Base-by-base conservation (phyloP, 2,797 vertebrate species). In the Typhlichthys eigenmanni region DNA sequence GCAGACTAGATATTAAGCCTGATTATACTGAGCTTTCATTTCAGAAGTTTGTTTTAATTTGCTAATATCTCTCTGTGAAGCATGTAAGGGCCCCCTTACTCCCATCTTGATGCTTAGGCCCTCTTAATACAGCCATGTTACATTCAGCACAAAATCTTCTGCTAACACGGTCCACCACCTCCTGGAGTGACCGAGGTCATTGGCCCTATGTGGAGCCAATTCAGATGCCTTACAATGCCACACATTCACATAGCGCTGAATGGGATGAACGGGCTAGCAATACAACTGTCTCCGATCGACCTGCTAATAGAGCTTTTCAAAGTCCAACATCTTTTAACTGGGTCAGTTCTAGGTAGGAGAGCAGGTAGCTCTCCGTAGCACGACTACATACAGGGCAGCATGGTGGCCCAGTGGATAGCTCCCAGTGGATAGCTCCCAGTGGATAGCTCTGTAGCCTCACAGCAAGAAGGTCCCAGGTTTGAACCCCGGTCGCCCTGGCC, bases 131-230 rank as follows among this genome's bases (percentile, higher is more conserved):
- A 74, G 66, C 58, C 50, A 64, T 58, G 59, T 46, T 60, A 70
- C 67, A 58, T 78, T 66, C 19, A 13, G 62, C 64, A 55, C 68
- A 64, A 12, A 2, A 14, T 74, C 68, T 49, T 70, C 69, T 64
- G 71, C 78, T 73, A 78, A 38, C 34, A 50, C 49, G 3, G 47
- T 43, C 47, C 4, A 9, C 55, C 29, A 3, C 55, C 38, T 46
- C 34, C 16, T 45, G 1, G 16, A 67, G 75, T 72, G 51, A 47
- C 50, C 66, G 64, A 74, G 83, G 77, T 76, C 80, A 71, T 48
- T 61, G 67, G 65, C 76, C 82, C 68, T 66, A 69, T 86, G 66
- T 64, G 24, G 63, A 72, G 66, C 72, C 71, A 68, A 29, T 29
- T 29, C 24, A 29, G 24, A 29, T 29, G 24, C 24, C 24, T 69